These are phyloP conservation scores for Botia almorhae DNA, from an alignment of 2,797 vertebrate genomes.

Conservation along the genomic window DNA sequence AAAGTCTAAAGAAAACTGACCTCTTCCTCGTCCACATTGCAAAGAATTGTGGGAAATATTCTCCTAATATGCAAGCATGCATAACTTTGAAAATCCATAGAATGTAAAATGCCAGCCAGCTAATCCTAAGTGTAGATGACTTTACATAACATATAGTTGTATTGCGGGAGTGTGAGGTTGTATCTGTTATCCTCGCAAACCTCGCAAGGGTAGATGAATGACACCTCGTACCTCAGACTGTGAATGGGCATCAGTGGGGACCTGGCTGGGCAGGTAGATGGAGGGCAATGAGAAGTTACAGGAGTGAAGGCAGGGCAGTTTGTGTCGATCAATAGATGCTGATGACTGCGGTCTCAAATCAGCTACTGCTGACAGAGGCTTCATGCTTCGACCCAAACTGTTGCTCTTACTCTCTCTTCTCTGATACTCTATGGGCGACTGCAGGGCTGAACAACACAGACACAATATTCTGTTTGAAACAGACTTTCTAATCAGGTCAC, in stretches of 20 bases:
- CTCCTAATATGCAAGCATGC: no score
- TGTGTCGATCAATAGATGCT: slow-evolving; percentile 84
- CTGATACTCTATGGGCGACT: slow-evolving; percentile 95
- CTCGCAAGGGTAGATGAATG: slow-evolving; percentile 26
- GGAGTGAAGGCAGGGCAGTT: slow-evolving; percentile 80
- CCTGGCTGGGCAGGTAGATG: slow-evolving; percentile 84
- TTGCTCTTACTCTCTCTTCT: slow-evolving; percentile 91
- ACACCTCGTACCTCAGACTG: slow-evolving; percentile 67
- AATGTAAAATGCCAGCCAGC: no score
- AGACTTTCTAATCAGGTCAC: no score
- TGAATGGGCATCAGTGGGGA: slow-evolving; percentile 64
- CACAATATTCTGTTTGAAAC: not conserved
- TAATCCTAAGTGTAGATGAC: no score
- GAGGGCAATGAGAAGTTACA: slow-evolving; percentile 88
- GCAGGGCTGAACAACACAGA: slow-evolving; percentile 79
- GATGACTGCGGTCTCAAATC: slow-evolving; percentile 84
- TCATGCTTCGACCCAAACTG: slow-evolving; percentile 86
- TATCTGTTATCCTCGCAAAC: not conserved
- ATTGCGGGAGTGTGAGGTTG: not conserved
- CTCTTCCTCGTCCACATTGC: no score
- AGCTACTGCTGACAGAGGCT: slow-evolving; percentile 74
- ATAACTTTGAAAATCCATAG: no score
- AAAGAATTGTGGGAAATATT: not conserved
- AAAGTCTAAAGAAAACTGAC: no score
- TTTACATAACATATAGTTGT: no score